These are phyloP conservation scores for Apistogramma diplotaenia DNA, from an alignment of 2,113 vertebrate genomes.

Conservation along the genomic window DNA sequence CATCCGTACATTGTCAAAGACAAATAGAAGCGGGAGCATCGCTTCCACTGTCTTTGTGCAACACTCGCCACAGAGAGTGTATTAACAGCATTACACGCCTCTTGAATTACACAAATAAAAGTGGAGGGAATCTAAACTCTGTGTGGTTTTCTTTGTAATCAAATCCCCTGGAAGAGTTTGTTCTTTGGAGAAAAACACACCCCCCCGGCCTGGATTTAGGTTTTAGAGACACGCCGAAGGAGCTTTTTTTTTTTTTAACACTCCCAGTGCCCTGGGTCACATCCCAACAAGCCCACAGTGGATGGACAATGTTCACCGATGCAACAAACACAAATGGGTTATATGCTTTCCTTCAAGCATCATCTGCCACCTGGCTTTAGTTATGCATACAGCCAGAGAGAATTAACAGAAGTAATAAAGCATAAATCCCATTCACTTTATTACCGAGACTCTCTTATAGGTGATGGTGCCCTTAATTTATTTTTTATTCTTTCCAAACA, in stretches of 20 bases:
- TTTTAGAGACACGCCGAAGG: conserved; percentile 16
- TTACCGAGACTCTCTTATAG: background rate
- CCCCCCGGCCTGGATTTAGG: background rate
- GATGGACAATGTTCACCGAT: conserved; percentile 73
- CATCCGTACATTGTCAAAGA: conserved; percentile 63
- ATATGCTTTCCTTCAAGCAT: conserved; percentile 61
- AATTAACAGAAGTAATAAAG: background rate
- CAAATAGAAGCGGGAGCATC: conserved; percentile 45
- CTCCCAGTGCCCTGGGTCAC: conserved; percentile 52
- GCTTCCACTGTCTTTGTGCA: conserved; percentile 25
- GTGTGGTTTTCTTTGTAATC: background rate
- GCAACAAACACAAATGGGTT: conserved; percentile 64
- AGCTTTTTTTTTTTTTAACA: conserved; percentile 1
- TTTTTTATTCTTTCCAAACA: background rate
- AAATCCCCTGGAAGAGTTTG: conserved; percentile 8
- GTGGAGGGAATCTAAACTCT: conserved; percentile 5
- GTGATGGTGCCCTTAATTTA: background rate
- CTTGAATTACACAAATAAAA: conserved; percentile 37
- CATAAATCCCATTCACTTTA: background rate
- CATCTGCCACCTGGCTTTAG: conserved; percentile 63
- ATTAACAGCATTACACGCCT: conserved; percentile 42
- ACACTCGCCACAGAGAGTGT: conserved; percentile 21
- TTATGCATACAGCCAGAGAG: conserved; percentile 28
- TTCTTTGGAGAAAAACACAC: background rate
- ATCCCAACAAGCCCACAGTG: conserved; percentile 49